Evolutionary conservation across 2,888 invertebrate genomes (phyloP), one percentile per base, ranked within the genome.

Genomic region (Leptarthrus brevirostris): DNA sequence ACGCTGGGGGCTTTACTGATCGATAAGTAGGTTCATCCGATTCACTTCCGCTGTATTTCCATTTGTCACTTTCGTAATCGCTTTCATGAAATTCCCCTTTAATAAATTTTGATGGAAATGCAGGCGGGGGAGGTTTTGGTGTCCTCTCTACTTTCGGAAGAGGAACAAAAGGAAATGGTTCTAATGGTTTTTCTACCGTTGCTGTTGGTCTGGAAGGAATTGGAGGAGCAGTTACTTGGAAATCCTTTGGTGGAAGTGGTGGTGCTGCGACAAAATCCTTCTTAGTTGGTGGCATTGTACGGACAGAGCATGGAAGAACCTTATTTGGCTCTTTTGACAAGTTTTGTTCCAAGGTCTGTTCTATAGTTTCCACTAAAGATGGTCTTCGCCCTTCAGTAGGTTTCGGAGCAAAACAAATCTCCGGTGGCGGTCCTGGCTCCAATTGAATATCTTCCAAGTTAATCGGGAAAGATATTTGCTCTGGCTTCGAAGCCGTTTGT

Each of bases 51-150:
- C 87, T 89, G 26, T 88, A 89, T 76, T 88, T 88, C 88, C 89
- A 90, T 79, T 89, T 90, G 81, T 91, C 91, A 74, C 90, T 91
- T 81, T 91, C 91, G 78, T 91, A 90, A 78, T 91, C 91, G 76
- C 90, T 90, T 79, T 90, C 90, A 34, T 86, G 86, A 77, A 88
- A 86, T 76, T 86, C 87, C 8, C 87, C 87, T 79, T 87, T 88
- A 1, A 87, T 81, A 77, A 90, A 87, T 78, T 89, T 90, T 0
- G 86, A 86, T 0, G 90, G 90, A 22, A 88, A 85, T 0, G 89
- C 87, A 2, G 89, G 88, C 22, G 89, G 87, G 3, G 88, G 87
- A 78, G 86, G 87, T 26, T 85, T 84, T 26, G 85, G 84, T 20
- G 5, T 74, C n/a, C 22, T 14, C 2, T 49, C 70, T 22, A 54